Evolutionary conservation across 2,113 vertebrate genomes (phyloP).

Genomic region (Colinus virginianus): DNA sequence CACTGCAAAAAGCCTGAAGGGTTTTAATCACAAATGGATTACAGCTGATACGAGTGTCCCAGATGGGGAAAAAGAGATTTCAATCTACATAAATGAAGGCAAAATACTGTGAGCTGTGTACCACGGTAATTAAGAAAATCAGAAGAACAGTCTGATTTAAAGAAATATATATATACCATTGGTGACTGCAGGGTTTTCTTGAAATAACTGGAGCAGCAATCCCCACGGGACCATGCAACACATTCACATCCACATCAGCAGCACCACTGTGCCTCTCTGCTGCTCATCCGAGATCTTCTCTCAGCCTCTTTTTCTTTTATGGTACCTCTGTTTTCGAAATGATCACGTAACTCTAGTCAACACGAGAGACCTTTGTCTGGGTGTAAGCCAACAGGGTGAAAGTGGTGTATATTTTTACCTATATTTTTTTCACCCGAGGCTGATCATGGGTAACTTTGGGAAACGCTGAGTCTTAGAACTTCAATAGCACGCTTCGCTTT

Average conservation of each 20-base stretch:
- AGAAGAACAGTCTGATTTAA: neutral
- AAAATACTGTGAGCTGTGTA: neutral
- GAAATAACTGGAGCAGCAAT: neutral
- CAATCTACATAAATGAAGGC: conserved; percentile 10
- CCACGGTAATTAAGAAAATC: neutral
- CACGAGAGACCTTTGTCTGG: neutral
- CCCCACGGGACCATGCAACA: neutral
- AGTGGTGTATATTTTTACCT: neutral
- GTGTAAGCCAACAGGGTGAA: neutral
- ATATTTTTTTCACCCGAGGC: neutral
- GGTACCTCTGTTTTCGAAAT: neutral
- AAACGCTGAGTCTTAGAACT: neutral
- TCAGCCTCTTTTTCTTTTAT: neutral
- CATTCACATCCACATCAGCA: rapidly evolving
- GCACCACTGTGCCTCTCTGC: neutral
- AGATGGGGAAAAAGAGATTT: neutral
- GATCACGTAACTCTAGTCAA: neutral
- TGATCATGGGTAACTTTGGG: neutral
- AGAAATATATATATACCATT: neutral
- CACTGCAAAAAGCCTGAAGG: conserved; percentile 4
- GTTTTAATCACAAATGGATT: neutral
- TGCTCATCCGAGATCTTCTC: neutral
- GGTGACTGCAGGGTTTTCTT: neutral
- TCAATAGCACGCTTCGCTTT: neutral
- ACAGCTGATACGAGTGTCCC: neutral